Percentiles rank a stretch among this genome's conserved stretches.
Conservation (phyloP, 92 coral and sea anemone genomes). For the Porites rus region DNA sequence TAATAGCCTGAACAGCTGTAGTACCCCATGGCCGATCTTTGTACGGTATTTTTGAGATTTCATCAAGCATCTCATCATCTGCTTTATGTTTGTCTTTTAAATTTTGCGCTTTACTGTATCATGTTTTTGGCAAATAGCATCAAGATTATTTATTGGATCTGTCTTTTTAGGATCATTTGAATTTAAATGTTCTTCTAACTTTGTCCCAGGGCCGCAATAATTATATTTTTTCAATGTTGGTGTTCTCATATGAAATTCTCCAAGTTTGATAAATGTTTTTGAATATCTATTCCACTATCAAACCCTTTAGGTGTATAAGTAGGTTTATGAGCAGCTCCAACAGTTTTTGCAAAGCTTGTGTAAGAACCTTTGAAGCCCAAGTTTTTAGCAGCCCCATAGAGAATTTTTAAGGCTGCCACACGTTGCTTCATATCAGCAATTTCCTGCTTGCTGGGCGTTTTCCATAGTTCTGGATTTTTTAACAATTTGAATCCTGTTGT, state of each 20-base stretch:
- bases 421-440: too few relatives aligned
- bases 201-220: constrained; percentile 33
- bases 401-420: too few relatives aligned
- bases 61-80: neutral
- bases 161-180: neutral
- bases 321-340: too few relatives aligned
- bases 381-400: too few relatives aligned
- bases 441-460: too few relatives aligned
- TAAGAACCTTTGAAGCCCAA: too few relatives aligned
- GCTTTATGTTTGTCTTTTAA: neutral
- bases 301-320: too few relatives aligned
- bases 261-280: constrained; percentile 22
- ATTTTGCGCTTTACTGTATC: neutral
- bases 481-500: too few relatives aligned
- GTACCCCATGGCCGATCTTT: constrained; percentile 7
- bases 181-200: neutral
- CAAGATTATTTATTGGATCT: constrained; percentile 8
- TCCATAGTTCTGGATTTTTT: too few relatives aligned
- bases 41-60: constrained; percentile 5
- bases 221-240: constrained; percentile 13
- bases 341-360: too few relatives aligned
- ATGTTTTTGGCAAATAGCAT: neutral
- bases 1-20: neutral
- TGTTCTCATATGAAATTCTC: constrained; percentile 31
- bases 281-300: constrained; percentile 9